Base-by-base conservation (phyloP, 2,113 vertebrate genomes). In the Colaptes auratus region DNA sequence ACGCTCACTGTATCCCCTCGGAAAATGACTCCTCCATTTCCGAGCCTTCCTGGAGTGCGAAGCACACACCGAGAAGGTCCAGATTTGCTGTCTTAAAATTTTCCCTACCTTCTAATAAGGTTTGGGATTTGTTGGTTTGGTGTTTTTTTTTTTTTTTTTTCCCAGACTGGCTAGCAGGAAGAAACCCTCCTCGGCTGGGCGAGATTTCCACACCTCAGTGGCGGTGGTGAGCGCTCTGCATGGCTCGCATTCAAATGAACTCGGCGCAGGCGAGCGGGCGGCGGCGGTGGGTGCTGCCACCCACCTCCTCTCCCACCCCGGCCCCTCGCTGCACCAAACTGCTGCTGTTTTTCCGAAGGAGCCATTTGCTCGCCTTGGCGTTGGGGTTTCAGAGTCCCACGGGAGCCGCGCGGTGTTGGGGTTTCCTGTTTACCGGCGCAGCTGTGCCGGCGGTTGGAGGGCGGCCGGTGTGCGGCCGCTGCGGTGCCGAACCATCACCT, bases 351-450 rank as follows among this genome's bases (percentile, higher is more conserved):
- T 71, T 53, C 67, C 18, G 70, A 19, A 75, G 61, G 52, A 78
- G 15, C 16, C 53, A 17, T 17, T 24, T 3, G 42, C 44, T 65
- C 16, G 63, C 83, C n/a, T 1, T 5, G 83, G 66, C 46, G 5
- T 21, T 46, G 92, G 83, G 87, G 83, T 71, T 92, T n/a, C 11
- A 52, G 86, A 44, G 44, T 73, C 89, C 82, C 78, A 50, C 27
- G 55, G 91, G 72, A 50, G 61, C 80, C 19, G 66, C 19, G 66
- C 11, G 59, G 92, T 16, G 42, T 80, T 60, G 27, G 84, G 94
- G 97, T 95, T 98, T 98, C 97, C 97, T 97, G 97, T 98, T 97
- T 97, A 97, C 96, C 46, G 59, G 83, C 59, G 89, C 95, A 95
- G 96, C 86, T 87, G 96, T 86, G 71, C 95, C 67, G 89, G 86